phyloP scores from a whole-genome alignment of 23 tunicate genomes.

The Botrylloides violaceus region DNA sequence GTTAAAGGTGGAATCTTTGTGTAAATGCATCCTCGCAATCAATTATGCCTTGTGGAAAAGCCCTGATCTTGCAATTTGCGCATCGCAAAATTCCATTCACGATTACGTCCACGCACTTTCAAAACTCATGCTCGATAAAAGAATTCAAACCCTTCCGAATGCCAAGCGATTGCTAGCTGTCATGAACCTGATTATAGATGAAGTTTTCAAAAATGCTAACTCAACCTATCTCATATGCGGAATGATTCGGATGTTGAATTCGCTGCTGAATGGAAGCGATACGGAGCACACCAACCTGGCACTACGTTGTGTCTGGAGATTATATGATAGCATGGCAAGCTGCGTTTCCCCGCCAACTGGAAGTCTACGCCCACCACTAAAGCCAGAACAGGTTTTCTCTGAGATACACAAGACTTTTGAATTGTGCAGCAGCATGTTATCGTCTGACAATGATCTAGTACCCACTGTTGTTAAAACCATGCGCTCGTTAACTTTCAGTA shows the following conservation, averaged over 20 bases:
- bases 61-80: conserved; percentile 24
- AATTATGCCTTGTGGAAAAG: not conserved
- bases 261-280: not conserved
- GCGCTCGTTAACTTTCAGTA: not conserved
- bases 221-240: conserved; percentile 16
- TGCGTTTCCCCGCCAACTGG: not conserved
- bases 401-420: not conserved
- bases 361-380: conserved; percentile 3
- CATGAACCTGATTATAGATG: not conserved
- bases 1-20: not conserved
- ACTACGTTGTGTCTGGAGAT: conserved; percentile 5
- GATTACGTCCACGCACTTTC: conserved; percentile 16
- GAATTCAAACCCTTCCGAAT: not conserved
- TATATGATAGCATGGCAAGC: not conserved
- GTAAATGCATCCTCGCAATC: conserved; percentile 8
- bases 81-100: conserved; percentile 9
- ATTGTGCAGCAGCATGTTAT: not conserved
- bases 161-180: not conserved
- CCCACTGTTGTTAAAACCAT: not conserved
- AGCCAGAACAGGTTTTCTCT: not conserved
- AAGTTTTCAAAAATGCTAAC: conserved; percentile 11
- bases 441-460: not conserved
- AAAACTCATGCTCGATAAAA: conserved; percentile 1
- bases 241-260: not conserved
- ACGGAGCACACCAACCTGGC: not conserved